These are phyloP conservation scores for Corvus moneduloides DNA, from an alignment of 2,113 vertebrate species.

Conservation along the genomic window DNA sequence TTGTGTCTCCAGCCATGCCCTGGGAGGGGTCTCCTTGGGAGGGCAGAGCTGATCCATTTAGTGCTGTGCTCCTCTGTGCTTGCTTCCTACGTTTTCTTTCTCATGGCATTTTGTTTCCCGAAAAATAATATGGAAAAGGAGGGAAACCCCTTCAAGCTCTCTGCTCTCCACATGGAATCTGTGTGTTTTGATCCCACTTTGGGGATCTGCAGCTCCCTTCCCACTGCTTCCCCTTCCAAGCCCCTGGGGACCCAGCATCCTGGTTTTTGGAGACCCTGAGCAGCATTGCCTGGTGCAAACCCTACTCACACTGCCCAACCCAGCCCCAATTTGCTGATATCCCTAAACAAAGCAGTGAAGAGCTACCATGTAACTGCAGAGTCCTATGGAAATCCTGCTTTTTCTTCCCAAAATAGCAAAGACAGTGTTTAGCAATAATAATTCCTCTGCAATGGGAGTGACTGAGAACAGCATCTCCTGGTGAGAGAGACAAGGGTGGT, in stretches of 20 bases:
- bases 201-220: not conserved
- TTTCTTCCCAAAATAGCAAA: not conserved
- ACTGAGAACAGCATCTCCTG: not conserved
- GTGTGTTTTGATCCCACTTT: not conserved
- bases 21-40: not conserved
- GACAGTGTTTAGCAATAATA: not conserved
- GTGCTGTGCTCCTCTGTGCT: not conserved
- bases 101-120: not conserved
- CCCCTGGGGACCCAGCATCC: accelerated
- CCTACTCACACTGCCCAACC: accelerated
- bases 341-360: not conserved
- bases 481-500: not conserved
- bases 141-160: not conserved
- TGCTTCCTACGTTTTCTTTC: accelerated
- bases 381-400: not conserved
- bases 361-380: not conserved
- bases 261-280: accelerated
- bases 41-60: not conserved
- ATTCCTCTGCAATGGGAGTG: not conserved
- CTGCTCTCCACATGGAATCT: not conserved
- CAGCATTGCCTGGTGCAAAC: not conserved
- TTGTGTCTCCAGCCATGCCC: accelerated
- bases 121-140: not conserved
- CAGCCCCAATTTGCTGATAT: not conserved
- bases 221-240: not conserved